These are phyloP conservation scores for Polypedilum vanderplanki DNA, from an alignment of 1,140 invertebrate species.

Conservation along the genomic window DNA sequence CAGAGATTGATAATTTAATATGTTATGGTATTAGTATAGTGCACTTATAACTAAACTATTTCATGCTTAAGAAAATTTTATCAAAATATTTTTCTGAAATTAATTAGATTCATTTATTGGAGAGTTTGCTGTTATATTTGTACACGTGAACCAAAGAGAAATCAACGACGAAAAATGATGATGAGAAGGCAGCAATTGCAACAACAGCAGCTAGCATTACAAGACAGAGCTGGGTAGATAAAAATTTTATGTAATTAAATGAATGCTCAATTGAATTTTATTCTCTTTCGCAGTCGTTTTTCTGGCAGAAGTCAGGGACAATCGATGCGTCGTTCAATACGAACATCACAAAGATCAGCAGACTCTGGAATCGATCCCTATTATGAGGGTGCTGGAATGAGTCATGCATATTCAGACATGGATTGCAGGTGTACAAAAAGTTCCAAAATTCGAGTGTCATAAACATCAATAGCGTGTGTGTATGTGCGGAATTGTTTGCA, in stretches of 20 bases:
- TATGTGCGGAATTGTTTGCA: too few species aligned
- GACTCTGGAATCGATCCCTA: conserved; percentile 45
- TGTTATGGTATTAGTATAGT: too few species aligned
- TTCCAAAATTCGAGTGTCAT: neutral
- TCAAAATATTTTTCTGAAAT: too few species aligned
- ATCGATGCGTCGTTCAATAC: conserved; percentile 49
- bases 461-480: too few species aligned
- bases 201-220: neutral
- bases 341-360: conserved; percentile 62
- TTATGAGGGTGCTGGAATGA: conserved; percentile 35
- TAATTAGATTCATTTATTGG: conserved; percentile 75
- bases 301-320: conserved; percentile 41
- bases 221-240: neutral
- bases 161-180: conserved; percentile 44
- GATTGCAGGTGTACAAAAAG: conserved; percentile 48
- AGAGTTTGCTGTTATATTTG: conserved; percentile 83
- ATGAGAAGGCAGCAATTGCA: neutral
- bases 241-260: neutral
- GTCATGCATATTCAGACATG: conserved; percentile 49
- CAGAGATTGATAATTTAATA: too few species aligned
- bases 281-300: conserved; percentile 31
- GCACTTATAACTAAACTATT: too few species aligned
- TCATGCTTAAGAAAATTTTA: too few species aligned
- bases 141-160: conserved; percentile 65
- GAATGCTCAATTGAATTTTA: neutral